Conservation (phyloP, 2,113 vertebrate genomes). For the Chlamydotis undulata region DNA sequence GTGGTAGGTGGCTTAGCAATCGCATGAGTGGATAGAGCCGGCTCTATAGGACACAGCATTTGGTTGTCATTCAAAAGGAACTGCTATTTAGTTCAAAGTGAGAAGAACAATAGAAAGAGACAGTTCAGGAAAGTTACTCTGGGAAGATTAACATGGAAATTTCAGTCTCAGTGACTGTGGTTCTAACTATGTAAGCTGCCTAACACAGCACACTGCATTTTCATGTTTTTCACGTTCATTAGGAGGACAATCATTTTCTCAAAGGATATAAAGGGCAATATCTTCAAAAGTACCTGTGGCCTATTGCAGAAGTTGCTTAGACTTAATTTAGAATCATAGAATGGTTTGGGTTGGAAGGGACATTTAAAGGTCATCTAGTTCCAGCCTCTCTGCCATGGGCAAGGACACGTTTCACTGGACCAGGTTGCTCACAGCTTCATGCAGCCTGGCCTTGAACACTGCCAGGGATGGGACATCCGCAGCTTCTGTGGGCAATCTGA, state of each 20-base stretch:
- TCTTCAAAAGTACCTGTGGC: neutral
- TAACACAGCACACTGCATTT: neutral
- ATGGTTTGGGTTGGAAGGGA: neutral
- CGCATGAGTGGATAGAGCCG: neutral
- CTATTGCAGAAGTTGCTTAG: neutral
- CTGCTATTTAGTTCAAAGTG: neutral
- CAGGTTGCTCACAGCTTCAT: neutral
- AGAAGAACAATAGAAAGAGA: neutral
- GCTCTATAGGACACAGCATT: neutral
- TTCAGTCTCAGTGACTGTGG: neutral
- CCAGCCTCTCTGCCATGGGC: neutral
- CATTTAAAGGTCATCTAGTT: neutral
- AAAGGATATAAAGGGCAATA: neutral
- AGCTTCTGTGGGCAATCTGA: neutral
- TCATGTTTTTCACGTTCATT: neutral
- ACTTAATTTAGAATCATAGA: neutral
- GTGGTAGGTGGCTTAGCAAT: neutral
- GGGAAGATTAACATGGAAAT: neutral
- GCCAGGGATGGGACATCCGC: neutral
- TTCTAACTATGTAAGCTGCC: neutral
- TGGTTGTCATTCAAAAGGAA: neutral
- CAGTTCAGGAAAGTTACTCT: neutral
- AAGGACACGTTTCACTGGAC: neutral
- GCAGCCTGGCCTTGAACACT: neutral
- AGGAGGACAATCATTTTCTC: neutral